Base-by-base conservation (phyloP, 2,888 invertebrate species). In the Eubasilissa splendida region DNA sequence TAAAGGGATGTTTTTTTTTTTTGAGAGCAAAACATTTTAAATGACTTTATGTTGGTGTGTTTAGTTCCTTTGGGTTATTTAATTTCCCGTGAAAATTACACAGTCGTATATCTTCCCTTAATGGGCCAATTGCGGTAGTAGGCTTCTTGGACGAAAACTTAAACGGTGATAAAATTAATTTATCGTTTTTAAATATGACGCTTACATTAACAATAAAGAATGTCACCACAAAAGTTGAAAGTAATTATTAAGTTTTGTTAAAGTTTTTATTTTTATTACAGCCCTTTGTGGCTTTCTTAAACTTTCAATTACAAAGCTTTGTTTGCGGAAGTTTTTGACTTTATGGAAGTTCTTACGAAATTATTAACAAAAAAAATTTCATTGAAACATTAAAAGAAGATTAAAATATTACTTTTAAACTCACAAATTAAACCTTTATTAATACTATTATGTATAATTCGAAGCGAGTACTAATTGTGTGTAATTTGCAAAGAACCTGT, bases 81-180 rank as follows among this genome's bases (percentile, higher is more conserved):
- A 66, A 66, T 66, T 66, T 66, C 42, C 42, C 33, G n/a, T 66
- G 66, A 50, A 66, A 66, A 66, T 66, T 66, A 66, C 66, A n/a
- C 33, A 66, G 66, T 66, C 66, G 50, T 66, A 50, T 50, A 66
- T 66, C n/a, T 66, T 66, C 12, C 8, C 12, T 10, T 66, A 66
- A 66, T 66, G 66, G 66, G 42, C 50, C n/a, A 3, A 66, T 9
- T 50, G 66, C 66, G 66, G 66, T 58, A 58, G 58, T 9, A 11
- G 58, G 58, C n/a, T 58, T 42, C 50, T 50, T 9, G 42, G 66
- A 66, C 66, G 42, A 66, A 66, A 66, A 66, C 66, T 66, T 66
- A 66, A 66, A 66, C 33, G 66, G n/a, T 42, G 66, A 66, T 66
- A 66, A 66, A 66, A 42, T 66, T 66, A 66, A 66, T 66, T 66